Percentiles rank a stretch among this genome's conserved stretches.
Conservation (phyloP, 2,113 vertebrate genomes). For the Petrocephalus microphthalmus region DNA sequence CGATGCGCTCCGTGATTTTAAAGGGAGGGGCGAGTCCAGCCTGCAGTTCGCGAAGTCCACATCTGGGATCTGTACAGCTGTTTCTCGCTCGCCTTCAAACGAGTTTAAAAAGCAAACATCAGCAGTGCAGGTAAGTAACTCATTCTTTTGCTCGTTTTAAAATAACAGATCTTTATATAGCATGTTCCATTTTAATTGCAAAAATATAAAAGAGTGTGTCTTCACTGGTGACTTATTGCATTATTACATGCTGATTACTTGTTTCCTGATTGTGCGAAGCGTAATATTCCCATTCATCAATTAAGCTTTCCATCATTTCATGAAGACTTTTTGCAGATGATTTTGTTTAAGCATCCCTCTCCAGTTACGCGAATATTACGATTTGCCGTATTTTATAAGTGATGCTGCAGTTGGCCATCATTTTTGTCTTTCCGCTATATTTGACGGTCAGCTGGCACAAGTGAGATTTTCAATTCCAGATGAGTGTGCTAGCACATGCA, state of each 20-base stretch:
- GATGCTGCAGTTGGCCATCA: not conserved
- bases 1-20: slow-evolving; percentile 51
- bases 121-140: not conserved
- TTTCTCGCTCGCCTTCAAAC: not conserved
- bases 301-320: not conserved
- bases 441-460: not conserved
- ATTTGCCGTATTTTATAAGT: not conserved
- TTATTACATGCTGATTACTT: not conserved
- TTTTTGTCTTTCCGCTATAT: not conserved
- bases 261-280: too few relatives aligned
- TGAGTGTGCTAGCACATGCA: not conserved
- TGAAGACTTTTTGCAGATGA: not conserved
- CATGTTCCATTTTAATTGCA: not conserved
- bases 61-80: slow-evolving; percentile 38
- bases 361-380: not conserved
- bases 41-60: slow-evolving; percentile 46
- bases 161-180: not conserved
- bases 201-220: not conserved
- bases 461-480: not conserved
- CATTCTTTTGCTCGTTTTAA: not conserved
- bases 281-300: not conserved
- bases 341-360: not conserved
- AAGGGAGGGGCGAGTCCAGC: slow-evolving; percentile 72
- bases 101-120: not conserved
- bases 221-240: not conserved